Base-by-base conservation (phyloP, 2,888 invertebrate species). In the Incurvaria masculella region DNA sequence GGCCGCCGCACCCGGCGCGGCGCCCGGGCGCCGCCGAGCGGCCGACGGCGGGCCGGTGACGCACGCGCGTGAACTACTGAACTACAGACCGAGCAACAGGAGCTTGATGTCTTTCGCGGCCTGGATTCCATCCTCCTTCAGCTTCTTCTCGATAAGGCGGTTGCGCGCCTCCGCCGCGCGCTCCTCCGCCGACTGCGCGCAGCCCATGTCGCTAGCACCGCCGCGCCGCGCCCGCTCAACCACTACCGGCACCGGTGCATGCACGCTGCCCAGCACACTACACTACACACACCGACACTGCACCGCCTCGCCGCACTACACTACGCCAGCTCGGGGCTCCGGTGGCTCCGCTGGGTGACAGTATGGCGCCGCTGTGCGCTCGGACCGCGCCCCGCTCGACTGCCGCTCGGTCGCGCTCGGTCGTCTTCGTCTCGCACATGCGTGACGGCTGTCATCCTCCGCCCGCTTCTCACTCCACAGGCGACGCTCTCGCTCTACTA, bases 161-260 rank as follows among this genome's bases (percentile, higher is more conserved):
- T 94, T 96, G 75, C 97, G 88, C 79, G 97, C 98, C 78, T 94
- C 87, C 68, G 98, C 98, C 70, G 94, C 95, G 81, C 97, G 87
- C 83, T 99, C 98, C 81, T 99, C 98, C 64, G 97, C 97, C 81
- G 97, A 97, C 89, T 97, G 94, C 79, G 97, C 95, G 86, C 98
- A 98, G 82, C 98, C 98, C 97, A 98, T 98, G 69, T 71, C 76
- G 76, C 79, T 76, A 72, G 72, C 74, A 79, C 69, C 64, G 65
- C 67, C 65, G 63, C 65, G 67, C 57, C 70, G 72, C 67, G 67
- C 69, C 74, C 72, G 70, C 72, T 72, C 74, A 72, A 62, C 55
- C 50, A 40, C 69, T 80, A 81, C 81, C 82, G 81, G 81, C 73
- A 74, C 72, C 67, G 74, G 74, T 68, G 78, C 73, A 75, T 76